These are phyloP conservation scores for Cybosia mesomella DNA, from an alignment of 2,888 invertebrate species.

Conservation along the genomic window DNA sequence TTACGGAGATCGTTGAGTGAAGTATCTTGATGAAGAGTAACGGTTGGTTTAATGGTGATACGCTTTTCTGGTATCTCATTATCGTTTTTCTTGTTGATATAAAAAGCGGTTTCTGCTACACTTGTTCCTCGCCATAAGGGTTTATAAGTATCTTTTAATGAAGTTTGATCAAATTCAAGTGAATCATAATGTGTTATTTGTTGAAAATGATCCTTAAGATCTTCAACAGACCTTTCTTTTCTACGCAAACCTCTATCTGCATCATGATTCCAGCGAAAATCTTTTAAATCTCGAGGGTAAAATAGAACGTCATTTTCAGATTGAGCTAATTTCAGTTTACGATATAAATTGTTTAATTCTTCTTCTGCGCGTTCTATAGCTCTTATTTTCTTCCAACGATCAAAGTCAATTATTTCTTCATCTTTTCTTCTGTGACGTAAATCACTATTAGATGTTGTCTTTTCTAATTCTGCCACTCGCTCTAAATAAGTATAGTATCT, in stretches of 20 bases:
- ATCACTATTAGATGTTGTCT: conserved; percentile 90
- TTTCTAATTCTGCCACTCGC: conserved; percentile 93
- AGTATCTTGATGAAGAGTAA: conserved; percentile 71
- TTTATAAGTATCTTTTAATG: conserved; percentile 90
- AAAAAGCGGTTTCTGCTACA: conserved; percentile 92
- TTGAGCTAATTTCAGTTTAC: conserved; percentile 92
- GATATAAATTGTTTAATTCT: conserved; percentile 92
- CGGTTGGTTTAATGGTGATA: conserved; percentile 62
- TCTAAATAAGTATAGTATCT: conserved; percentile 95
- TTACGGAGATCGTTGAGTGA: conserved; percentile 78
- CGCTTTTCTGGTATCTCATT: conserved; percentile 69
- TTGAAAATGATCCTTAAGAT: conserved; percentile 92
- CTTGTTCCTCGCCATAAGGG: conserved; percentile 94
- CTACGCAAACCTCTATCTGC: conserved; percentile 92
- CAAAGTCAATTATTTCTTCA: conserved; percentile 94
- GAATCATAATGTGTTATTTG: conserved; percentile 87
- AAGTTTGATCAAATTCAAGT: conserved; percentile 75
- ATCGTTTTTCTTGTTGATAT: conserved; percentile 88
- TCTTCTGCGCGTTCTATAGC: conserved; percentile 93
- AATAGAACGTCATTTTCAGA: conserved; percentile 94
- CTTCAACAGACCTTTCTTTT: conserved; percentile 95
- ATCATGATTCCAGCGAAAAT: conserved; percentile 92
- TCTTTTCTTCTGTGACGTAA: conserved; percentile 91
- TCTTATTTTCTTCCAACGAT: conserved; percentile 94
- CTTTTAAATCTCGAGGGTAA: conserved; percentile 91